Evolutionary conservation across 2,113 vertebrate species (phyloP).

Genomic region (Canis aureus): DNA sequence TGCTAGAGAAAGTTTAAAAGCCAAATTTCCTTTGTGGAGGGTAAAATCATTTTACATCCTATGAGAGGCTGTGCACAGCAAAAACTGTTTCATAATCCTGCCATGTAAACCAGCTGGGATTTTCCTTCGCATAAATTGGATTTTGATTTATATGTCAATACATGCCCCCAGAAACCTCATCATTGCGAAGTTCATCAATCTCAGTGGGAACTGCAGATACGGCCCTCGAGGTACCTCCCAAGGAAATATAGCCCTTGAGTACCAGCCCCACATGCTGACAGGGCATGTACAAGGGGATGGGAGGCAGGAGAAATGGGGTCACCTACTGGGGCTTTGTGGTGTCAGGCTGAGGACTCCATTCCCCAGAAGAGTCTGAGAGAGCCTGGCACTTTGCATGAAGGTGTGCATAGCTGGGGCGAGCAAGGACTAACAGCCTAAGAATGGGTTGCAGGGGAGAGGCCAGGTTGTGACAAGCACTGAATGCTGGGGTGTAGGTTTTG

Average conservation of each 20-base stretch:
- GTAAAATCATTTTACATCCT: slow-evolving; percentile 20
- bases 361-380: neutral
- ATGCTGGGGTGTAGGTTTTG: rapidly evolving
- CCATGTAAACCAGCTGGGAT: slow-evolving; percentile 64
- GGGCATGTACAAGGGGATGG: neutral
- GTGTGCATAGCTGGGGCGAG: rapidly evolving
- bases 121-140: slow-evolving; percentile 74
- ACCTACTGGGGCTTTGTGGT: neutral
- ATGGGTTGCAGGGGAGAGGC: neutral
- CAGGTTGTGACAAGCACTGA: neutral
- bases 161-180: slow-evolving; percentile 74
- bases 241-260: neutral
- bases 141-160: slow-evolving; percentile 80
- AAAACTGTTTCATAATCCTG: slow-evolving; percentile 68
- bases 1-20: neutral
- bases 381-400: neutral
- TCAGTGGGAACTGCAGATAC: slow-evolving; percentile 51
- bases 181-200: slow-evolving; percentile 76
- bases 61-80: neutral
- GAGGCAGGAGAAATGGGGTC: neutral
- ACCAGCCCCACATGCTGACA: neutral
- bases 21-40: neutral
- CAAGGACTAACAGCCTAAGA: neutral
- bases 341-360: neutral
- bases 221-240: neutral